Base-by-base conservation (phyloP, 2,113 vertebrate species). In the Genyomyrus donnyi region DNA sequence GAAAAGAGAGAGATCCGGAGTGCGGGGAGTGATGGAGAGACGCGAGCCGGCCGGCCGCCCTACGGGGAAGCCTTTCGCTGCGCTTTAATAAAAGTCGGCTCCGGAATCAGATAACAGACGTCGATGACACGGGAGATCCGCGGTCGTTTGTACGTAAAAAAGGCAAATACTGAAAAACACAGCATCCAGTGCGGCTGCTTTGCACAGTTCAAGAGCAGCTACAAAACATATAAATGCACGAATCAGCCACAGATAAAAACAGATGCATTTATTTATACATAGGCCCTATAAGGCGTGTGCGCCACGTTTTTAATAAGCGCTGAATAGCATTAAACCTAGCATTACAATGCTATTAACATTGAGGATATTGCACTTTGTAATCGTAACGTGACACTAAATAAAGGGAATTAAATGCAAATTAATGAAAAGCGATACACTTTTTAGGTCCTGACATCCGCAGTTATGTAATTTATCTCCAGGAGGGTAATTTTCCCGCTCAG, bases 1-100 rank as follows among this genome's bases (percentile, higher is more conserved):
- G 95, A 95, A 90, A 53, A 87, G 90, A 90, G 85, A 90, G 85
- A 95, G 94, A 93, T 93, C 94, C 93, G 92, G 93, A 94, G 92
- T 86, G 48, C 31, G 17, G 91, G 84, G 88, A 58, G 88, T 85
- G 90, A 89, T 83, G 91, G 66, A 88, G 88, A 83, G 90, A 87
- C 24, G 92, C n/a, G 92, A 90, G 93, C 35, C 31, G 53, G 35
- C 66, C 49, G 13, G 53, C 70, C 39, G 87, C 50, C 87, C 87
- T 85, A 70, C 74, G 21, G 87, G 77, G 31, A 52, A 50, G 35
- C 70, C 48, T 53, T 56, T 80, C 74, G 53, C 46, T 27, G 17
- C 11, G 53, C 90, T 88, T 90, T 90, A 90, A 90, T 90, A 88
- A 88, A 90, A 90, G 70, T 48, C 13, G 74, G n/a, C 74, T 62